These are phyloP conservation scores for Agonopterix alstromeriana DNA, from an alignment of 2,888 invertebrate genomes.

Conservation along the genomic window DNA sequence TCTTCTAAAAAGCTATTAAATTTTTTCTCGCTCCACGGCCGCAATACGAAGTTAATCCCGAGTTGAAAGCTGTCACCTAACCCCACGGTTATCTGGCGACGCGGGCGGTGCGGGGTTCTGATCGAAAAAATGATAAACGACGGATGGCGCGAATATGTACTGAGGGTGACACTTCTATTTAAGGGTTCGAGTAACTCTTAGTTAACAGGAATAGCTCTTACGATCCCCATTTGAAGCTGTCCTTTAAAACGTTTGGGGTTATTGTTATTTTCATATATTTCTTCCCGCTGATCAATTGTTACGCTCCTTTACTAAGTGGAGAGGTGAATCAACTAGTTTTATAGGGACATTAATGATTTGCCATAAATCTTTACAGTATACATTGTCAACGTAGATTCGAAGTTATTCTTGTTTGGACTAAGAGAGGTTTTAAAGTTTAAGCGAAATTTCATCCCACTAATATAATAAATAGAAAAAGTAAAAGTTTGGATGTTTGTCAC, in stretches of 20 bases:
- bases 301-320: too few relatives aligned
- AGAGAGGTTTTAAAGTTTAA: too few relatives aligned
- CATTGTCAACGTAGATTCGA: too few relatives aligned
- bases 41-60: conserved; percentile 56
- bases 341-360: too few relatives aligned
- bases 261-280: neutral
- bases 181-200: conserved; percentile 27
- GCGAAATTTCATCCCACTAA: too few relatives aligned
- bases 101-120: conserved; percentile 20
- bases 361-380: too few relatives aligned
- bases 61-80: conserved; percentile 58
- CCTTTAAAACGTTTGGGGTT: neutral
- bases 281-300: too few relatives aligned
- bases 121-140: conserved; percentile 60
- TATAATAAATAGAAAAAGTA: too few relatives aligned
- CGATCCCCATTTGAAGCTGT: neutral
- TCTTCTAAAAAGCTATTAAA: conserved; percentile 50
- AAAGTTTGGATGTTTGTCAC: too few relatives aligned
- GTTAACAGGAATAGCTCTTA: conserved; percentile 8
- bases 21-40: conserved; percentile 42
- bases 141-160: conserved; percentile 39
- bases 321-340: too few relatives aligned
- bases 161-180: conserved; percentile 42
- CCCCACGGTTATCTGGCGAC: conserved; percentile 38
- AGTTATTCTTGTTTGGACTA: too few relatives aligned